phyloP scores from a whole-genome alignment of 2,797 vertebrate genomes.

The Australoheros facetus region DNA sequence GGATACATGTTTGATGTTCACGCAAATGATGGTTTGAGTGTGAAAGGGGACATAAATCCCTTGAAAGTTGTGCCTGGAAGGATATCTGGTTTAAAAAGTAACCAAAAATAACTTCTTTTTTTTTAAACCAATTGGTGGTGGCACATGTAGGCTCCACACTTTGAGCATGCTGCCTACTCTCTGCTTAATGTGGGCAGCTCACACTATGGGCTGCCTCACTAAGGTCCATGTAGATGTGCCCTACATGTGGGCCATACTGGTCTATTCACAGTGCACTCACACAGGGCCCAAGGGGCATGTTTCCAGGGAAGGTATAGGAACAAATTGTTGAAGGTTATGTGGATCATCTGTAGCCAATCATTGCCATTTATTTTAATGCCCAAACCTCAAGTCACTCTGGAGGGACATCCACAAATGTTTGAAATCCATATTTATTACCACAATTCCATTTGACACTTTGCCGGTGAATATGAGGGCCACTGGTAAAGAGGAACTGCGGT shows the following conservation, averaged over 20 bases:
- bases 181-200: background rate
- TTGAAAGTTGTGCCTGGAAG: background rate
- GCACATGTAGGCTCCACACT: background rate
- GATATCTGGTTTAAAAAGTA: background rate
- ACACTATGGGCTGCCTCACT: background rate
- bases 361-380: no score
- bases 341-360: background rate
- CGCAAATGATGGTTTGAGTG: no score
- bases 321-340: background rate
- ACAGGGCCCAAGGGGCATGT: background rate
- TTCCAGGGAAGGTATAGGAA: background rate
- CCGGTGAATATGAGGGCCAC: no score
- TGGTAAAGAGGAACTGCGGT: no score
- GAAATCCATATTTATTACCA: no score
- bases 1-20: background rate
- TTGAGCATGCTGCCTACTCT: background rate
- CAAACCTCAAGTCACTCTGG: no score
- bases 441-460: no score
- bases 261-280: accelerated
- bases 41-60: no score
- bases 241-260: background rate
- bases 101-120: no score
- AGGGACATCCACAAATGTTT: no score
- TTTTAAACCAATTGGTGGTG: background rate
- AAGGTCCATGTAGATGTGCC: background rate